Conservation (phyloP, 2,888 invertebrate genomes). For the Tineola bisselliella region DNA sequence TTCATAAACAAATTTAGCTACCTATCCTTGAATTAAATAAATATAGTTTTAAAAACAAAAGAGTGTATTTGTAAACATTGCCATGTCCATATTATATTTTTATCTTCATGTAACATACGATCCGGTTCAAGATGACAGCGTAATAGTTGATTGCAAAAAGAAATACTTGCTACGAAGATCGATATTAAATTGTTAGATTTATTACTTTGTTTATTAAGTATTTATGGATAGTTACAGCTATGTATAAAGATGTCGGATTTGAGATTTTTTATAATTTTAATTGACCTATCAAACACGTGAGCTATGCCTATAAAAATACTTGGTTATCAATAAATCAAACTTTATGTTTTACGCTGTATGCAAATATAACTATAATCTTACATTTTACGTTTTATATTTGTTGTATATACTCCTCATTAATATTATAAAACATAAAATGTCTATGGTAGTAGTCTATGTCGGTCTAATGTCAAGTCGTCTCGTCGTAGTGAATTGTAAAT, state of each 20-base stretch:
- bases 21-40: too few relatives aligned
- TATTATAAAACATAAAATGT: too few relatives aligned
- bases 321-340: too few relatives aligned
- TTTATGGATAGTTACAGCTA: not conserved
- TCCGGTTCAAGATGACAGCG: conserved; percentile 13
- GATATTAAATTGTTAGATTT: conserved; percentile 10
- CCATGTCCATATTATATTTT: not conserved
- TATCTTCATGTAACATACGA: conserved; percentile 8
- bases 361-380: too few relatives aligned
- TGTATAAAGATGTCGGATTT: not conserved
- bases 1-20: too few relatives aligned
- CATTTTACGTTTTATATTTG: too few relatives aligned
- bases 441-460: too few relatives aligned
- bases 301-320: too few relatives aligned
- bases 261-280: not conserved
- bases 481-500: too few relatives aligned
- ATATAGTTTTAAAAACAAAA: not conserved
- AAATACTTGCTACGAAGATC: conserved; percentile 2
- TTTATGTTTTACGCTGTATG: too few relatives aligned
- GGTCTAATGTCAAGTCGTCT: too few relatives aligned
- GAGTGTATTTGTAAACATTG: not conserved
- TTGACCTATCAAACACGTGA: not conserved
- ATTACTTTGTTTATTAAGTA: not conserved
- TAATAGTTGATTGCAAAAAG: conserved; percentile 6
- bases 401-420: too few relatives aligned